Evolutionary conservation across 1,140 invertebrate genomes (phyloP), one percentile per base, ranked within the genome.

Genomic region (Caenorhabditis latens): DNA sequence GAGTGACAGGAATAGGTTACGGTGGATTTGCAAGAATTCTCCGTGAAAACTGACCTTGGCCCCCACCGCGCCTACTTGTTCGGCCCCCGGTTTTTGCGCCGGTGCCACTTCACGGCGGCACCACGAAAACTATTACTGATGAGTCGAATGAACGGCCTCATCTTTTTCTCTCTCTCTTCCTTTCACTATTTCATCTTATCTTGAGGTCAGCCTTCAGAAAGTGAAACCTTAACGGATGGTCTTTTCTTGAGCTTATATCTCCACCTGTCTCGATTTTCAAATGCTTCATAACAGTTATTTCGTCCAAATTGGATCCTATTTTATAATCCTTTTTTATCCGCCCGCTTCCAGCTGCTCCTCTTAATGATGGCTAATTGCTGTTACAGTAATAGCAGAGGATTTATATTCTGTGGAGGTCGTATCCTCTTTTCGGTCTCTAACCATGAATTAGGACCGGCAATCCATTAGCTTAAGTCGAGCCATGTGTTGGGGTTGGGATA

Each of bases 31-130:
- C n/a, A 21, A n/a, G 46, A 19, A 71, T 46, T 79, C 19, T 43
- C 71, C 71, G 71, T 50, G 21, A 8, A 79, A 79, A 11, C 24
- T 24, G 46, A 50, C 71, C 46, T 50, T 50, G 71, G 16, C 71
- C 46, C 42, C 65, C 65, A 4, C 71, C 71, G 71, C 71, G 43
- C 71, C 71, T 79, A 79, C 46, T 53, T 32, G 46, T 50, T 79
- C 46, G 71, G 43, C 24, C 65, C 65, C 65, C 53, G n/a, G 43
- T 79, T 79, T 79, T 79, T 79, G 46, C 24, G 43, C n/a, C 71
- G 71, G 71, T 79, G 71, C 71, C 71, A 79, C 71, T 79, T 79
- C 71, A 79, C 71, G 40, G 71, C 71, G 46, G 71, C 71, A 79
- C 71, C 71, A 79, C 46, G 71, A 79, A 79, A 53, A 79, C 71